phyloP scores from a whole-genome alignment of 2,113 vertebrate species.

The Struthidea cinerea region DNA sequence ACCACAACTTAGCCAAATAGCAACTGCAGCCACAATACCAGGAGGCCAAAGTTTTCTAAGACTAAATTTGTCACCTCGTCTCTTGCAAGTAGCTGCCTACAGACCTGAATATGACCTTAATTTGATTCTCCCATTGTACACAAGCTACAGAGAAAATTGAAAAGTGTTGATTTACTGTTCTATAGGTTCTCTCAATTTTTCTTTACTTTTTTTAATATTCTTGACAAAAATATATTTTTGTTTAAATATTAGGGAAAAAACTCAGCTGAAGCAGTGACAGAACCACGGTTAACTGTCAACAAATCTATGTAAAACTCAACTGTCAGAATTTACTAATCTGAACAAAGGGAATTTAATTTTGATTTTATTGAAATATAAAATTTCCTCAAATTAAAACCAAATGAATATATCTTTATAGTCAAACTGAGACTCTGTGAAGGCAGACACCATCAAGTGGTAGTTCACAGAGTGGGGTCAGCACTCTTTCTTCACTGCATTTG shows the following conservation, averaged over 20 bases:
- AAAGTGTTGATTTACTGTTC: constrained; percentile 1
- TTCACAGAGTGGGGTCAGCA: constrained; percentile 33
- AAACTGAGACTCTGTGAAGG: constrained; percentile 29
- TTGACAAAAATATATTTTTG: not conserved
- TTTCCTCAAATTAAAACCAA: constrained; percentile 57
- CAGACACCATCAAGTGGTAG: constrained; percentile 14
- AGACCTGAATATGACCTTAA: constrained; percentile 8
- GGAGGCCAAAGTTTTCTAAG: not conserved
- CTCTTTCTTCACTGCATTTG: constrained; percentile 27
- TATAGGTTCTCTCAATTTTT: not conserved
- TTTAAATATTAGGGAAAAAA: not conserved
- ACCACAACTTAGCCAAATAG: constrained; percentile 19
- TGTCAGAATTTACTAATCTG: not conserved
- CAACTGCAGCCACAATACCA: constrained; percentile 5
- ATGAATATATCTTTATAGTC: constrained; percentile 35
- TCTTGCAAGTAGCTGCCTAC: constrained; percentile 10
- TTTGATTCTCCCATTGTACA: not conserved
- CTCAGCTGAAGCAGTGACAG: not conserved
- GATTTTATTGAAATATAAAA: constrained; percentile 53
- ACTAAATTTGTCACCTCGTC: constrained; percentile 42
- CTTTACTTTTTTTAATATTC: not conserved
- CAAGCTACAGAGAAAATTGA: constrained; percentile 1
- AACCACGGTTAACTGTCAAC: not conserved
- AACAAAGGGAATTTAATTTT: constrained; percentile 24
- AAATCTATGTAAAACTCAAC: not conserved